Evolutionary conservation across 2,113 vertebrate species (phyloP).

Genomic region (Carassius gibelio): DNA sequence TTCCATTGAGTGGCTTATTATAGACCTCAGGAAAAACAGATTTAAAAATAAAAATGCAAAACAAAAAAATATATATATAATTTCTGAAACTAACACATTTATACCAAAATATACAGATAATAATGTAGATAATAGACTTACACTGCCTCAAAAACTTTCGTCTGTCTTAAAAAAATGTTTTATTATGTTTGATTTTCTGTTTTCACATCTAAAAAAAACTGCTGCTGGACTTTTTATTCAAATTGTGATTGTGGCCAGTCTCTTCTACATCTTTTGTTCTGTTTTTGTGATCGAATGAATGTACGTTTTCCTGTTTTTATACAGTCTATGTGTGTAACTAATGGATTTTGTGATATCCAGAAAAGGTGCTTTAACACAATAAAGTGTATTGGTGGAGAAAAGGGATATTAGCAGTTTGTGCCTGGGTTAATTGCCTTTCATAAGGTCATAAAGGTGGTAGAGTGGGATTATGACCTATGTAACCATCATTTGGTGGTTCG

Average conservation of each 20-base stretch:
- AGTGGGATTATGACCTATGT: slow-evolving; percentile 19
- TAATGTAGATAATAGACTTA: no score
- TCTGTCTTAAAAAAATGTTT: no score
- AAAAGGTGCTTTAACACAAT: background rate
- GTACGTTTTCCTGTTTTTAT: background rate
- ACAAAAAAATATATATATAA: background rate
- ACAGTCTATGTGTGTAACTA: background rate
- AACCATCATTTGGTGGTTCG: background rate
- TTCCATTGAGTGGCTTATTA: background rate
- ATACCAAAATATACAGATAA: background rate
- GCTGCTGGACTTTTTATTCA: background rate
- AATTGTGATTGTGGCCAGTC: background rate
- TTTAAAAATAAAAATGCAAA: background rate
- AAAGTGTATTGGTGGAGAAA: background rate
- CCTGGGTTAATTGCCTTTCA: slow-evolving; percentile 7
- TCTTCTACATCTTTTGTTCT: background rate
- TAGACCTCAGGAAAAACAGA: background rate
- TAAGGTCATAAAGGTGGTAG: background rate
- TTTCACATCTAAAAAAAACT: background rate
- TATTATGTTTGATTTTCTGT: no score
- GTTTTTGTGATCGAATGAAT: background rate
- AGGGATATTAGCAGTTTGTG: background rate
- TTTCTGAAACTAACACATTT: background rate
- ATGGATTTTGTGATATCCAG: background rate
- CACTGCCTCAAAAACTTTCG: no score